Percentiles rank a stretch among this genome's conserved stretches.
Conservation (phyloP, 2,797 vertebrate species). For the Centropyge bicolor region DNA sequence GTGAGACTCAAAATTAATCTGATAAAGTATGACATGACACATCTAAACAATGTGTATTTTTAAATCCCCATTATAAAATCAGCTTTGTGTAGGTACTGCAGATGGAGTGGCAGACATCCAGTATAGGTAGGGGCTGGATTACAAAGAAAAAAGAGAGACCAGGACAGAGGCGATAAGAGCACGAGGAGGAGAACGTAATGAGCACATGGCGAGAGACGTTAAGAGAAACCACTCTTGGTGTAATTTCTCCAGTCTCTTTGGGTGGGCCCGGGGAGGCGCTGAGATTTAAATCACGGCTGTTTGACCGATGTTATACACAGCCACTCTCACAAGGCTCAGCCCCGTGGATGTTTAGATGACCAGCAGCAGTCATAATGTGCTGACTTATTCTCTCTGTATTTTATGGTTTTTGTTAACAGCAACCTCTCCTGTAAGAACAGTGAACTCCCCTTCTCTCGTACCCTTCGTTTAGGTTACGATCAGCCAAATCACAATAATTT, state of each 20-base stretch:
- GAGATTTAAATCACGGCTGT: conserved; percentile 76
- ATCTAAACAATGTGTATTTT: not conserved
- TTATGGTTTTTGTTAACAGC: conserved; percentile 68
- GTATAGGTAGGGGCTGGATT: not conserved
- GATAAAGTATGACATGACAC: not conserved
- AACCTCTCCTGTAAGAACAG: conserved; percentile 36
- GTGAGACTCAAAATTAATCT: not conserved
- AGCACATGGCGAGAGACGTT: conserved; percentile 50
- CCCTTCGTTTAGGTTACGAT: conserved; percentile 15
- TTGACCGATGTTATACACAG: conserved; percentile 78
- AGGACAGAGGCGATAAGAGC: conserved; percentile 20
- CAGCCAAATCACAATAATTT: conserved; percentile 44
- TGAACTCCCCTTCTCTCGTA: conserved; percentile 29
- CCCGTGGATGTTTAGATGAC: conserved; percentile 77
- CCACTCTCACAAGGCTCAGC: conserved; percentile 62
- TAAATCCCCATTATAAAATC: not conserved
- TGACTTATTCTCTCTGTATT: conserved; percentile 63
- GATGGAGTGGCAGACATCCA: not conserved
- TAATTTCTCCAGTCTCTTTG: conserved; percentile 69
- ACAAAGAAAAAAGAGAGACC: not conserved
- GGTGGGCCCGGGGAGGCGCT: conserved; percentile 76
- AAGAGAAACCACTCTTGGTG: conserved; percentile 42
- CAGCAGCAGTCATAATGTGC: conserved; percentile 66
- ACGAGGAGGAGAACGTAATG: conserved; percentile 21
- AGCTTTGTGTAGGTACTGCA: not conserved